A percentile compares a stretch with the other conserved stretches of the same genome.
These are phyloP conservation scores for Hippocampus mohnikei DNA, from an alignment of 2,113 vertebrate species.

Conservation along the genomic window DNA sequence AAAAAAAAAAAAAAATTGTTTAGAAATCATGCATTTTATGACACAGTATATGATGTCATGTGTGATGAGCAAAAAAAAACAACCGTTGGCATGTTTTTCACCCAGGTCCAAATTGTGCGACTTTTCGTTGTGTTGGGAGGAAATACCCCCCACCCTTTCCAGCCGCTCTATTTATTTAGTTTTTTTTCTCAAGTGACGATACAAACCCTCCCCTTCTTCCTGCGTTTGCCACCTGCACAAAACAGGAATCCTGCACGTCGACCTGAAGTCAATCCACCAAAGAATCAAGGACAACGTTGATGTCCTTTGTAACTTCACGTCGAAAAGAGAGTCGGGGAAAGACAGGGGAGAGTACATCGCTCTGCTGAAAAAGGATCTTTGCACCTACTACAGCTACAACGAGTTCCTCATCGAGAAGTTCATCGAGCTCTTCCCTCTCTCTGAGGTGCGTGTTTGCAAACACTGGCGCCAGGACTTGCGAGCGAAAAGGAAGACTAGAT, in stretches of 20 bases:
- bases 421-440: conserved; percentile 86
- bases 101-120: too few species aligned
- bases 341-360: conserved; percentile 82
- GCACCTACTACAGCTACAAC: conserved; percentile 93
- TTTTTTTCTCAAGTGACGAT: not conserved
- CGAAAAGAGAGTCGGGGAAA: conserved; percentile 81
- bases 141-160: too few species aligned
- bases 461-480: not conserved
- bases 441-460: conserved; percentile 77
- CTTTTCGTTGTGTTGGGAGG: too few species aligned
- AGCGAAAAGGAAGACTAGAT: not conserved
- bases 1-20: too few species aligned
- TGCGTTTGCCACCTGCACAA: not conserved
- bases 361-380: conserved; percentile 82
- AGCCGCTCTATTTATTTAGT: too few species aligned
- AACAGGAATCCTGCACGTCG: conserved; percentile 73
- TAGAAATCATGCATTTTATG: too few species aligned
- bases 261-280: conserved; percentile 84
- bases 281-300: conserved; percentile 92
- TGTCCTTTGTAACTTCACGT: conserved; percentile 83
- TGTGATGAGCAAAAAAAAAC: too few species aligned
- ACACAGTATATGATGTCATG: too few species aligned
- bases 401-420: conserved; percentile 83
- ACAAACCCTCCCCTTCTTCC: conserved; percentile 33
- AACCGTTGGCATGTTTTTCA: too few species aligned